These are phyloP conservation scores for Ormia ochracea DNA, from an alignment of 2,888 invertebrate species.

Conservation along the genomic window DNA sequence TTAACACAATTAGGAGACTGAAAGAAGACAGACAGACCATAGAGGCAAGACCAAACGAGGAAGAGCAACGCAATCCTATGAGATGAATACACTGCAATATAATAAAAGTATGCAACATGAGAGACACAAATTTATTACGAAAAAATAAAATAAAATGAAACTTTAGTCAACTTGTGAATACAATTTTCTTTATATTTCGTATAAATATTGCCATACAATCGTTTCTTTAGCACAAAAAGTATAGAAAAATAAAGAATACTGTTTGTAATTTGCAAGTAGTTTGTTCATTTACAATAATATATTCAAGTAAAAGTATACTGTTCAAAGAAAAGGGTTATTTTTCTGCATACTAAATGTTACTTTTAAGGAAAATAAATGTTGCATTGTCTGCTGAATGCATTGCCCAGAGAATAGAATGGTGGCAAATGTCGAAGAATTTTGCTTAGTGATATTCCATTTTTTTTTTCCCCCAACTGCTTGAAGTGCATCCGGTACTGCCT, in stretches of 20 bases:
- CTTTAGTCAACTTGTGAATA: not conserved
- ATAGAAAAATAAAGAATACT: slow-evolving; percentile 11
- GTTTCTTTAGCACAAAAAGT: not conserved
- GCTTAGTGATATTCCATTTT: not conserved
- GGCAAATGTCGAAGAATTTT: slow-evolving; percentile 28
- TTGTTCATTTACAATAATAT: slow-evolving; percentile 18
- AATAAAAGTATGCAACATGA: slow-evolving; percentile 28
- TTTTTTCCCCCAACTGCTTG: not conserved
- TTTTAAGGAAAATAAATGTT: slow-evolving; percentile 39
- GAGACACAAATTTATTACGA: slow-evolving; percentile 31
- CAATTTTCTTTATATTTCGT: not conserved
- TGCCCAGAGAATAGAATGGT: not conserved
- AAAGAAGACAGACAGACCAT: not conserved
- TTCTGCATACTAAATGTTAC: slow-evolving; percentile 36
- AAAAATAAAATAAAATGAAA: slow-evolving; percentile 4
- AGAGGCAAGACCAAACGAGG: not conserved
- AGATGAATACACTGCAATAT: slow-evolving; percentile 9
- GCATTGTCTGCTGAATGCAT: slow-evolving; percentile 17
- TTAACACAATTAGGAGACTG: slow-evolving; percentile 1
- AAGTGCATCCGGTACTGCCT: not conserved
- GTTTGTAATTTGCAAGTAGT: slow-evolving; percentile 58
- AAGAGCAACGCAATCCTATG: not conserved
- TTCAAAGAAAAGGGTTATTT: slow-evolving; percentile 41
- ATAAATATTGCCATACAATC: not conserved
- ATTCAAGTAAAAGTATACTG: not conserved